phyloP scores from a whole-genome alignment of 2,113 vertebrate species.

The Oncorhynchus mykiss region DNA sequence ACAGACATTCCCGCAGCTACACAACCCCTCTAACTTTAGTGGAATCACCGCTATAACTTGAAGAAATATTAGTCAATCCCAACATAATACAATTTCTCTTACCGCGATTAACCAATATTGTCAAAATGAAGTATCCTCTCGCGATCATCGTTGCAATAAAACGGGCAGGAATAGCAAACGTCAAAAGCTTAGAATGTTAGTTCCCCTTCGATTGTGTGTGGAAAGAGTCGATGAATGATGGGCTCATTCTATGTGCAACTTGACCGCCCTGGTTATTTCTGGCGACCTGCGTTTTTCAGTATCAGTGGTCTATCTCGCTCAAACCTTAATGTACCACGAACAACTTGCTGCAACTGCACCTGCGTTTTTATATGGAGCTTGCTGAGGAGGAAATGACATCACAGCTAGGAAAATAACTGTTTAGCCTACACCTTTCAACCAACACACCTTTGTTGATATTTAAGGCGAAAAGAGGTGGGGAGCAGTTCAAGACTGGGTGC shows the following conservation, averaged over 20 bases:
- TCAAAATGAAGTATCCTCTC: conserved; percentile 57
- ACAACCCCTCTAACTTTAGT: background rate
- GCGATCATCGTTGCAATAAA: conserved; percentile 60
- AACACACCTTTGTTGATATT: background rate
- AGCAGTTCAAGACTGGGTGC: background rate
- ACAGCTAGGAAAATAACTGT: conserved; percentile 17
- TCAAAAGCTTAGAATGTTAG: conserved; percentile 22
- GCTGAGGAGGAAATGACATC: conserved; percentile 69
- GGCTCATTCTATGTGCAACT: conserved; percentile 56
- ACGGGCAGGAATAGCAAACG: conserved; percentile 28
- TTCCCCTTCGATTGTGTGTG: background rate
- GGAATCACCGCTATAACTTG: background rate
- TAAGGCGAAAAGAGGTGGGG: background rate
- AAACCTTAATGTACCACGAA: conserved; percentile 19
- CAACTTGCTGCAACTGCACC: conserved; percentile 39
- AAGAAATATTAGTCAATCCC: background rate
- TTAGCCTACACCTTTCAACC: conserved; percentile 10
- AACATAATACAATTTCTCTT: conserved; percentile 38
- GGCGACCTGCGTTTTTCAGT: conserved; percentile 47
- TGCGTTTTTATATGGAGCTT: conserved; percentile 54
- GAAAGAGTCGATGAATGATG: conserved; percentile 31
- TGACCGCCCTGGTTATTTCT: conserved; percentile 53
- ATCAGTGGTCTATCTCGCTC: conserved; percentile 29
- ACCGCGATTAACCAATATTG: conserved; percentile 66
- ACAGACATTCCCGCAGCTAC: background rate